Evolutionary conservation across 2,797 vertebrate genomes (phyloP).

Genomic region (Coregonus ussuriensis): DNA sequence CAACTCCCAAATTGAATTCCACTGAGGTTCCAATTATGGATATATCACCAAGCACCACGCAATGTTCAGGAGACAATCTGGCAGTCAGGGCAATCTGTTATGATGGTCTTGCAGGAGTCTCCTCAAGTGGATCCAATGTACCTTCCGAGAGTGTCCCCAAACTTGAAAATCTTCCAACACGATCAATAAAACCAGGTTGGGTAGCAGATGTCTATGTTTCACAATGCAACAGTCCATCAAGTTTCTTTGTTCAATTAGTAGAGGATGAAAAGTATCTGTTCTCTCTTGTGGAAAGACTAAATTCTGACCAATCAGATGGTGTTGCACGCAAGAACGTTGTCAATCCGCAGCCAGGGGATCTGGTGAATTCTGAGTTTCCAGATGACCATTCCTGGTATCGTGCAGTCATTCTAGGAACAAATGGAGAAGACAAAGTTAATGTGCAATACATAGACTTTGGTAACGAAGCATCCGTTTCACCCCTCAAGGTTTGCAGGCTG

Average conservation of each 20-base stretch:
- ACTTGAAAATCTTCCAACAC: constrained; percentile 59
- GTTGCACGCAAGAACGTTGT: constrained; percentile 42
- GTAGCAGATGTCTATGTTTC: constrained; percentile 76
- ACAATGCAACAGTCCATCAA: constrained; percentile 66
- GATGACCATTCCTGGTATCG: constrained; percentile 80
- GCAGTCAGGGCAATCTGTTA: neutral
- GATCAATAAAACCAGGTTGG: constrained; percentile 62
- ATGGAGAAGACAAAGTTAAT: constrained; percentile 42
- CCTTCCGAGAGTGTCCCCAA: constrained; percentile 37
- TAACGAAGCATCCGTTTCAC: constrained; percentile 68
- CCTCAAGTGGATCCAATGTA: neutral
- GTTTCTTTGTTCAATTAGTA: constrained; percentile 80
- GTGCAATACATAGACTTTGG: constrained; percentile 84
- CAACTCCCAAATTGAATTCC: neutral
- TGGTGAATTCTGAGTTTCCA: constrained; percentile 76
- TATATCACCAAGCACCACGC: neutral
- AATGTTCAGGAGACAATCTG: neutral
- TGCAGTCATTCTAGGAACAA: constrained; percentile 68
- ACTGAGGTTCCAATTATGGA: neutral
- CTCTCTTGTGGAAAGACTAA: constrained; percentile 72
- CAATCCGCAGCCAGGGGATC: constrained; percentile 66
- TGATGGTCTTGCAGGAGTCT: neutral
- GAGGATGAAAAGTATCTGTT: constrained; percentile 71
- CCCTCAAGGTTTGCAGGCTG: constrained; percentile 60
- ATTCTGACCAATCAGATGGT: constrained; percentile 38